Percentiles rank a stretch among this genome's conserved stretches.
Evolutionary conservation across 2,113 vertebrate genomes (phyloP).

Genomic region (Clarias magur): DNA sequence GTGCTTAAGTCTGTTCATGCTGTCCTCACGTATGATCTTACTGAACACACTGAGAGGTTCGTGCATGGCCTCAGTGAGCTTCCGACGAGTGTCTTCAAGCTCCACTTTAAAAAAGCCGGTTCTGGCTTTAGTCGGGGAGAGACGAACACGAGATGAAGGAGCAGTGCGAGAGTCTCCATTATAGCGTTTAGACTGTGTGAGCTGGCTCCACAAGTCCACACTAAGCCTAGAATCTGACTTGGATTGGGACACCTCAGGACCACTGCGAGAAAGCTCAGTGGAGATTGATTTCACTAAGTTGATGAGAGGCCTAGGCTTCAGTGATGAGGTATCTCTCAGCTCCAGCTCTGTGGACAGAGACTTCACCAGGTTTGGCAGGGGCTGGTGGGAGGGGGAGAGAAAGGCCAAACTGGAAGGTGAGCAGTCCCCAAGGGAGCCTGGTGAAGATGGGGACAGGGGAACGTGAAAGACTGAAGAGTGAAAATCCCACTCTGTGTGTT

Average conservation of each 20-base stretch:
- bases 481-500: constrained; percentile 58
- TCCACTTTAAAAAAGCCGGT: constrained; percentile 81
- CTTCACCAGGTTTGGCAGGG: constrained; percentile 75
- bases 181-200: constrained; percentile 73
- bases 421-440: constrained; percentile 70
- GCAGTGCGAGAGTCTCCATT: constrained; percentile 79
- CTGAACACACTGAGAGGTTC: constrained; percentile 82
- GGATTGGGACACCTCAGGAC: constrained; percentile 78
- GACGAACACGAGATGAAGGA: constrained; percentile 74
- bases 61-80: constrained; percentile 75
- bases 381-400: constrained; percentile 67
- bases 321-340: constrained; percentile 68
- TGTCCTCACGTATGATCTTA: constrained; percentile 84
- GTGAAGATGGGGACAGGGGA: constrained; percentile 64
- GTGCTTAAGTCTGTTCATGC: constrained; percentile 66
- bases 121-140: constrained; percentile 74
- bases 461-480: constrained; percentile 62
- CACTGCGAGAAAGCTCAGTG: constrained; percentile 75
- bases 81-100: constrained; percentile 80
- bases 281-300: constrained; percentile 83
- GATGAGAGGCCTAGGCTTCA: constrained; percentile 74
- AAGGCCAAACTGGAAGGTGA: constrained; percentile 61
- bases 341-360: constrained; percentile 79
- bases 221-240: constrained; percentile 82
- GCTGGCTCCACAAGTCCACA: constrained; percentile 78